Evolutionary conservation across 2,888 invertebrate species (phyloP).

Genomic region (Drosophila subsilvestris): DNA sequence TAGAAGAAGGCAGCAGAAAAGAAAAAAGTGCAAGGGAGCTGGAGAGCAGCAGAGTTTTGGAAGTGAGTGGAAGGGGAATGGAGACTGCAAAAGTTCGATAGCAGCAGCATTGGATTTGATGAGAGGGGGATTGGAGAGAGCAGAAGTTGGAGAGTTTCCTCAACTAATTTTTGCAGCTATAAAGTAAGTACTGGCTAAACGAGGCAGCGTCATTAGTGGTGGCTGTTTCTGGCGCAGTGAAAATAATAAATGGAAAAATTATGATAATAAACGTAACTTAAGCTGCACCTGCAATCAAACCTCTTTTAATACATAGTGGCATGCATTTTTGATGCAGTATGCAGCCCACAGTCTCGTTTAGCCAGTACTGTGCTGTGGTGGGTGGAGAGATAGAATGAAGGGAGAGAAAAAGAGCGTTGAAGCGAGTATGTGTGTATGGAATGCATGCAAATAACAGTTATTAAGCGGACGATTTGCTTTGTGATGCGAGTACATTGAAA

Average conservation of each 20-base stretch:
- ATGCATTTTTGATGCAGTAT: background rate
- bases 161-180: too few species aligned
- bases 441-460: slow-evolving; percentile 46
- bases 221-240: too few species aligned
- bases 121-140: background rate
- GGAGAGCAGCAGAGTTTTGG: too few species aligned
- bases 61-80: background rate
- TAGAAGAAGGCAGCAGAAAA: background rate
- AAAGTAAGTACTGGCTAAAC: too few species aligned
- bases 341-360: background rate
- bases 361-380: background rate
- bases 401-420: slow-evolving; percentile 4
- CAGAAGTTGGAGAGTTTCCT: background rate
- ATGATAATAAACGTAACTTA: too few species aligned
- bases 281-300: background rate
- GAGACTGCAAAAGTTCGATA: too few species aligned
- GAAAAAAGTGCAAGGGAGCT: background rate
- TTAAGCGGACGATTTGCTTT: slow-evolving; percentile 35
- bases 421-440: slow-evolving; percentile 16
- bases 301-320: background rate
- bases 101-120: background rate
- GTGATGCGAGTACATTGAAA: slow-evolving; percentile 22
- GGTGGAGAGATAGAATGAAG: background rate
- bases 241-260: too few species aligned
- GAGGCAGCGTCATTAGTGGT: too few species aligned